Conservation (phyloP, 2,797 vertebrate genomes). For the Limnodromus scolopaceus region DNA sequence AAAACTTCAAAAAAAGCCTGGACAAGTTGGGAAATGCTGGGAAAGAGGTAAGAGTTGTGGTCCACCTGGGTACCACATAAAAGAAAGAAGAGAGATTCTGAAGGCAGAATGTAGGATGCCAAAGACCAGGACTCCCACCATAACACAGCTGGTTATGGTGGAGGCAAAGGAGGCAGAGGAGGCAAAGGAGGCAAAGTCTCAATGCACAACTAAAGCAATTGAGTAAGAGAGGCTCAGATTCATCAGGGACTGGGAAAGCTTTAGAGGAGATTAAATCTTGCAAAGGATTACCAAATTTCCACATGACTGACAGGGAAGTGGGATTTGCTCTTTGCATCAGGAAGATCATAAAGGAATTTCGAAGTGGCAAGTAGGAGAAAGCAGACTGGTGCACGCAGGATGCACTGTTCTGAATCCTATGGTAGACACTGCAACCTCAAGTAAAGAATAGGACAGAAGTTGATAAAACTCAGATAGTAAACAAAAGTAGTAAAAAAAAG, state of each 20-base stretch:
- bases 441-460: not conserved
- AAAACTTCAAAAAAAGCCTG: not conserved
- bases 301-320: not conserved
- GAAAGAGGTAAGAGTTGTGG: not conserved
- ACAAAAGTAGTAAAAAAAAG: not conserved
- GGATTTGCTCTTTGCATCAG: not conserved
- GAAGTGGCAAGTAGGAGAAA: not conserved
- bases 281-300: not conserved
- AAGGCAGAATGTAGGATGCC: not conserved
- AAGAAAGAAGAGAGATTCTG: not conserved
- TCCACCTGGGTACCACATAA: not conserved
- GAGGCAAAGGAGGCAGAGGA: too few species aligned
- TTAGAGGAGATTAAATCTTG: not conserved
- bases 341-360: not conserved
- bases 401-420: not conserved
- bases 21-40: not conserved
- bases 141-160: not conserved
- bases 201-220: not conserved
- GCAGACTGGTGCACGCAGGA: not conserved
- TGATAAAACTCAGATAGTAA: not conserved
- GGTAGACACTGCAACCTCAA: not conserved
- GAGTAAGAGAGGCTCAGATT: not conserved
- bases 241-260: not conserved
- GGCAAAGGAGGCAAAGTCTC: not conserved
- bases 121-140: not conserved